Percentiles rank a stretch among this genome's conserved stretches.
These are phyloP conservation scores for Diabrotica balteata DNA, from an alignment of 2,888 invertebrate species.

Conservation along the genomic window DNA sequence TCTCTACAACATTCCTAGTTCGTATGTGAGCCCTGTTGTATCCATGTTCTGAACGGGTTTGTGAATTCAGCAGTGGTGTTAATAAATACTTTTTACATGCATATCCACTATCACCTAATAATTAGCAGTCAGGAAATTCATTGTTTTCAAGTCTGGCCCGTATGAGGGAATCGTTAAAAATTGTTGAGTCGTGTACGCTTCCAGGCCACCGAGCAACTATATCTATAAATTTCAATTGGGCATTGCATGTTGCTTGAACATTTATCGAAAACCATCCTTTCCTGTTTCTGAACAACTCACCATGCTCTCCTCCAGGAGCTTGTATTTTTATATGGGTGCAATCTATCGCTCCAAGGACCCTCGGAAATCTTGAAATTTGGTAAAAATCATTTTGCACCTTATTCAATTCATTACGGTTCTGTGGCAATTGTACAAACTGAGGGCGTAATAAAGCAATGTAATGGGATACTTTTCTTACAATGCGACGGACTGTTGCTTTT, in stretches of 20 bases:
- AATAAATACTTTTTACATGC: not conserved
- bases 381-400: conserved; percentile 2
- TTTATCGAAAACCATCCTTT: conserved; percentile 6
- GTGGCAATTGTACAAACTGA: not conserved
- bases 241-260: conserved; percentile 2
- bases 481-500: not conserved
- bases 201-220: conserved; percentile 12
- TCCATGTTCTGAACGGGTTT: too few relatives aligned
- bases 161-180: not conserved
- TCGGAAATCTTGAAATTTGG: conserved; percentile 9
- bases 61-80: not conserved
- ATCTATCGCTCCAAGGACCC: not conserved
- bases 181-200: conserved; percentile 2
- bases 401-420: conserved; percentile 1
- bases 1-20: not conserved
- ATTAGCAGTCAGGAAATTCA: not conserved
- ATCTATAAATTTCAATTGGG: not conserved
- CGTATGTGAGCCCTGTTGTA: not conserved
- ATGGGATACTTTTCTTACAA: conserved; percentile 1
- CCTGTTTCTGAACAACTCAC: conserved; percentile 2
- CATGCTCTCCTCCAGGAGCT: not conserved
- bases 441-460: not conserved
- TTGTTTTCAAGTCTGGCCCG: not conserved
- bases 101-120: conserved; percentile 2
- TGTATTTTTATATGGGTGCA: not conserved